Evolutionary conservation across 2,797 vertebrate species (phyloP).

Genomic region (Buceros bicornis): DNA sequence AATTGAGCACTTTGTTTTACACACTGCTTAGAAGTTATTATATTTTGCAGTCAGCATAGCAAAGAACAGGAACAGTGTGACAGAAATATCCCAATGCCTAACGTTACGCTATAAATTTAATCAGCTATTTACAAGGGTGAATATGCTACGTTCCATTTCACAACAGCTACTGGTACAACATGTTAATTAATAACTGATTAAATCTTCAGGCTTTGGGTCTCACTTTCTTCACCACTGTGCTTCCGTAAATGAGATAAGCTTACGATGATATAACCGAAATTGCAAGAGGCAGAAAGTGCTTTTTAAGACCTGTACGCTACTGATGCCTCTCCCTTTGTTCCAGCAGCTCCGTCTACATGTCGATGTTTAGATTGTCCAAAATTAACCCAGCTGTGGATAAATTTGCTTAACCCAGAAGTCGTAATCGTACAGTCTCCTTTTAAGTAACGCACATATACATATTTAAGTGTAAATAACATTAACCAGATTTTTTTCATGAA

Average conservation of each 20-base stretch:
- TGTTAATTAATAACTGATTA: conserved; percentile 76
- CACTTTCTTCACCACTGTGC: conserved; percentile 14
- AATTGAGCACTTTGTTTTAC: conserved; percentile 91
- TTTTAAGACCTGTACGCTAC: not conserved
- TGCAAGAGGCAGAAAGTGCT: conserved; percentile 1
- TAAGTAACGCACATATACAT: not conserved
- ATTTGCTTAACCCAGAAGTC: not conserved
- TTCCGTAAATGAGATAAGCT: conserved; percentile 10
- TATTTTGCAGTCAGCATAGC: conserved; percentile 85
- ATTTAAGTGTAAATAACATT: not conserved
- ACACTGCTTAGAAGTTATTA: conserved; percentile 90
- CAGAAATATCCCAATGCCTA: conserved; percentile 78
- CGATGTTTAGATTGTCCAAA: not conserved
- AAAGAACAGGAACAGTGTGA: conserved; percentile 78
- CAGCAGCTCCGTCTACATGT: not conserved
- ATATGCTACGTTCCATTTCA: conserved; percentile 68
- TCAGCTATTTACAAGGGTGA: conserved; percentile 73
- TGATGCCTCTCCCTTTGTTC: conserved; percentile 11
- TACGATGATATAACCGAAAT: not conserved
- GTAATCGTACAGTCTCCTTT: not conserved
- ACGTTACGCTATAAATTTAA: conserved; percentile 71
- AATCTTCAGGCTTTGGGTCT: conserved; percentile 50
- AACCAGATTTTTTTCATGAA: not conserved
- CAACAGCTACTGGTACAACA: conserved; percentile 64
- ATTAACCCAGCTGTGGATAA: not conserved